Percentiles rank a stretch among this genome's conserved stretches.
Evolutionary conservation across 2,797 vertebrate genomes (phyloP).

Genomic region (Gephyroberyx darwinii): DNA sequence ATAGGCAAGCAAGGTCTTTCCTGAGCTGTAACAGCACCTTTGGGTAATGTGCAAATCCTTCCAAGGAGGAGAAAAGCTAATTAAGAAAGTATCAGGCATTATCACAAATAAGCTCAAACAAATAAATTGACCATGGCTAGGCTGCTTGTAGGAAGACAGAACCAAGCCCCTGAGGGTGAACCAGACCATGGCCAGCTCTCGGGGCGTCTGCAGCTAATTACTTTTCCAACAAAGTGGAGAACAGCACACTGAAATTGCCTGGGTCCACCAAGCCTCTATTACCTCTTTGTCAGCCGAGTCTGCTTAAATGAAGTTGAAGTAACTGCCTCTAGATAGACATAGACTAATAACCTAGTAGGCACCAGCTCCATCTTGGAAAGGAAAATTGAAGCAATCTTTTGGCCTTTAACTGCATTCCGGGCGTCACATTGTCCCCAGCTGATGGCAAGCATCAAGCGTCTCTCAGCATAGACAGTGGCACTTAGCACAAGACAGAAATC

Average conservation of each 20-base stretch:
- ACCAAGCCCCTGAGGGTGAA: not conserved
- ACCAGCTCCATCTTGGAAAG: too few species aligned
- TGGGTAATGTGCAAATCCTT: too few species aligned
- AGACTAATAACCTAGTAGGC: too few species aligned
- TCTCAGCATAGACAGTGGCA: not conserved
- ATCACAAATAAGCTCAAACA: not conserved
- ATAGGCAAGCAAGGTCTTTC: too few species aligned
- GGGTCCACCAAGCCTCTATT: constrained; percentile 4
- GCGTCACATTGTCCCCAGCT: not conserved
- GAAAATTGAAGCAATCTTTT: too few species aligned
- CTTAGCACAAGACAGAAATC: constrained; percentile 5
- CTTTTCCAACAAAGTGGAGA: constrained; percentile 19
- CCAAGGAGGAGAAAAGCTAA: not conserved
- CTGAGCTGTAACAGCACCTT: too few species aligned
- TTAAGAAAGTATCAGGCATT: not conserved
- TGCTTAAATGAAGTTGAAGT: constrained; percentile 18
- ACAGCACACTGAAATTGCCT: constrained; percentile 27
- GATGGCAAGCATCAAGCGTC: not conserved
- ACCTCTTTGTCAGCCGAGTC: constrained; percentile 16
- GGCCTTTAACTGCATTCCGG: too few species aligned
- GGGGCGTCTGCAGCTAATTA: constrained; percentile 25
- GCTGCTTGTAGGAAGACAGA: not conserved
- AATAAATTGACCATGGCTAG: not conserved
- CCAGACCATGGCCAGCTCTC: not conserved
- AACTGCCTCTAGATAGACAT: too few species aligned